Conservation (phyloP, 2,797 vertebrate genomes). For the Poecile montanus region DNA sequence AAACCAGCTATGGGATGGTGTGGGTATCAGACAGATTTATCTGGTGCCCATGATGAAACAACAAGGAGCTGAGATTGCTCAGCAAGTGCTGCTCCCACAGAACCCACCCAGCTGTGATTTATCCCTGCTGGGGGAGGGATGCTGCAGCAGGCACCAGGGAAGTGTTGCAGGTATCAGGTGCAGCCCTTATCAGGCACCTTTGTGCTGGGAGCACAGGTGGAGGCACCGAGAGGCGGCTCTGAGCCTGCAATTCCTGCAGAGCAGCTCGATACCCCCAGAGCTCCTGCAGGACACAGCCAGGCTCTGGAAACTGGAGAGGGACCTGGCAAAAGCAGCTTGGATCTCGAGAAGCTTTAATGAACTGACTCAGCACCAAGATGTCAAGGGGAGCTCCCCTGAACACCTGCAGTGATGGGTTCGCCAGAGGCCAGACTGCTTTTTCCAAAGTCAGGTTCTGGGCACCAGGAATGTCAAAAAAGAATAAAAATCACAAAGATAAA, state of each 20-base stretch:
- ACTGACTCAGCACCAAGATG: background rate
- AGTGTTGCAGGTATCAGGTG: background rate
- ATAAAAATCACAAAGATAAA: background rate
- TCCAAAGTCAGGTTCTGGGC: background rate
- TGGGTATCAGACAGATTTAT: background rate
- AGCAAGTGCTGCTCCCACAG: background rate
- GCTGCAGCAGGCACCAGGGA: background rate
- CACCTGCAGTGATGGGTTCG: conserved; percentile 35
- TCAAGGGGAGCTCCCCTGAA: background rate
- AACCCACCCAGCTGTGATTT: background rate
- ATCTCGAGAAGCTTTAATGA: conserved; percentile 40
- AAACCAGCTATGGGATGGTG: background rate
- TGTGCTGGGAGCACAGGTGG: background rate
- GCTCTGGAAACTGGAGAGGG: conserved; percentile 49
- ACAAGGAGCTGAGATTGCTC: background rate
- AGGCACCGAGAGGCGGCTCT: background rate
- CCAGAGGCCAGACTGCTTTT: background rate
- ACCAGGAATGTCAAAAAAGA: background rate
- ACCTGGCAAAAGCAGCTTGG: conserved; percentile 36
- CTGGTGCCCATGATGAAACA: background rate
- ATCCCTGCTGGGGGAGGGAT: background rate
- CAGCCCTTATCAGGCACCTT: background rate
- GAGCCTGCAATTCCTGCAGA: conserved; percentile 43
- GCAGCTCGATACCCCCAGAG: conserved; percentile 55
- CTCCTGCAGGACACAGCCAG: conserved; percentile 30